phyloP scores from a whole-genome alignment of 64 coral and sea anemone species.

The Acropora tenuis region DNA sequence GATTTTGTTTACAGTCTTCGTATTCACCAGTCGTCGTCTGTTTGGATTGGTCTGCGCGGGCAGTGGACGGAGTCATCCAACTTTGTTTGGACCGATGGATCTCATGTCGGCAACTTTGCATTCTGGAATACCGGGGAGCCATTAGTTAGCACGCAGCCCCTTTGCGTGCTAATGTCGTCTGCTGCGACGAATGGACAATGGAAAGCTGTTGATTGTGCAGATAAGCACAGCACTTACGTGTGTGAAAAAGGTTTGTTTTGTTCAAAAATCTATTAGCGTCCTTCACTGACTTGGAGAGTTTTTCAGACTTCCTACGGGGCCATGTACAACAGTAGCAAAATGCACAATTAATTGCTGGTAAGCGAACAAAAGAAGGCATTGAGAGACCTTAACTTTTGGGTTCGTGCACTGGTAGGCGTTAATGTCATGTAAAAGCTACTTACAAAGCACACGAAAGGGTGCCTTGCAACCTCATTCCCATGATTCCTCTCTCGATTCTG shows the following conservation, averaged over 20 bases:
- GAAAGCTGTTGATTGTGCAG: slow-evolving; percentile 1
- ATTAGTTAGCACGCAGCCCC: background rate
- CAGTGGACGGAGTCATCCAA: background rate
- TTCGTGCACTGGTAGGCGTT: too few relatives aligned
- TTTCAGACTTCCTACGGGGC: too few relatives aligned
- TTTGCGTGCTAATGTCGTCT: background rate
- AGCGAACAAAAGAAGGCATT: too few relatives aligned
- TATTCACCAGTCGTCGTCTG: background rate
- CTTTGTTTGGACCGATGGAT: slow-evolving; percentile 58
- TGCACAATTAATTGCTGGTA: too few relatives aligned
- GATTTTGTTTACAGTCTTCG: slow-evolving; percentile 21
- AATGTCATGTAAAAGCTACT: too few relatives aligned
- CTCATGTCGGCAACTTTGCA: background rate
- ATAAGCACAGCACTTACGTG: background rate
- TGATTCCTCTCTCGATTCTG: too few relatives aligned
- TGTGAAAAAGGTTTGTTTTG: slow-evolving; percentile 30
- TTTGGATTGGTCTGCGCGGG: slow-evolving; percentile 59
- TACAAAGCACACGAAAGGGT: too few relatives aligned
- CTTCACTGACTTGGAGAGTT: too few relatives aligned
- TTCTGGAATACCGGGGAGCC: slow-evolving; percentile 16
- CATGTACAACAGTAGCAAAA: too few relatives aligned
- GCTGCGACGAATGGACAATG: background rate
- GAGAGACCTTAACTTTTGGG: too few relatives aligned
- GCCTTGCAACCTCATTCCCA: too few relatives aligned
- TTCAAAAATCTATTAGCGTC: too few relatives aligned